Evolutionary conservation across 2,113 vertebrate genomes (phyloP), one percentile per base, ranked within the genome.

Genomic region (Hemibagrus wyckioides): DNA sequence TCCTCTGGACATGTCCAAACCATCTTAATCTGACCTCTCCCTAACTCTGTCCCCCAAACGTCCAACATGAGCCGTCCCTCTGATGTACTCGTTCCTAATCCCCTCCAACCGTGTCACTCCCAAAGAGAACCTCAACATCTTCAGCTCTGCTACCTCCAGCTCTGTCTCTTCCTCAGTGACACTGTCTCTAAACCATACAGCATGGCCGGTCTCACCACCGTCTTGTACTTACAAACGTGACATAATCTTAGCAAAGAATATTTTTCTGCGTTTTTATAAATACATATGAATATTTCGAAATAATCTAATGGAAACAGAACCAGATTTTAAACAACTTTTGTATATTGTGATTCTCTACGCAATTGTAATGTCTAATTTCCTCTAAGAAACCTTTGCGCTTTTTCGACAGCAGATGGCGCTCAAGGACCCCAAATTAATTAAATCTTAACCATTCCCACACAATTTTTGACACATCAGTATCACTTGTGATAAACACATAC

Each of bases 331-430:
- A n/a, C 8, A 1, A 2, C 9, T 65, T 28, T 61, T 28, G 59
- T 9, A 4, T 33, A 39, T 21, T 71, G 30, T 67, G 14, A 33
- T 33, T 67, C 57, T 57, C 17, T 0, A 10, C 36, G n/a, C n/a
- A n/a, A n/a, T n/a, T n/a, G n/a, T n/a, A n/a, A n/a, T n/a, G n/a
- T n/a, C n/a, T n/a, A n/a, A 21, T 71, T 71, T 36, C 9, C 9
- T 21, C 9, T 44, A 9, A 52, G 44, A 36, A 56, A 33, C 76
- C 17, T 21, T 80, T 23, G 76, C 0, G 2, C 28, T 80, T 80
- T 80, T 17, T 54, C 7, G 33, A 36, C 77, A 57, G 79, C 79
- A 80, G 79, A 25, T 80, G 79, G 79, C 30, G 79, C 4, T 80
- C 30, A 25, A 80, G 30, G 30, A 80, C 25, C 19, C 19, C 9